These are phyloP conservation scores for Triops longicaudatus DNA, from an alignment of 1,140 invertebrate species.

Conservation along the genomic window DNA sequence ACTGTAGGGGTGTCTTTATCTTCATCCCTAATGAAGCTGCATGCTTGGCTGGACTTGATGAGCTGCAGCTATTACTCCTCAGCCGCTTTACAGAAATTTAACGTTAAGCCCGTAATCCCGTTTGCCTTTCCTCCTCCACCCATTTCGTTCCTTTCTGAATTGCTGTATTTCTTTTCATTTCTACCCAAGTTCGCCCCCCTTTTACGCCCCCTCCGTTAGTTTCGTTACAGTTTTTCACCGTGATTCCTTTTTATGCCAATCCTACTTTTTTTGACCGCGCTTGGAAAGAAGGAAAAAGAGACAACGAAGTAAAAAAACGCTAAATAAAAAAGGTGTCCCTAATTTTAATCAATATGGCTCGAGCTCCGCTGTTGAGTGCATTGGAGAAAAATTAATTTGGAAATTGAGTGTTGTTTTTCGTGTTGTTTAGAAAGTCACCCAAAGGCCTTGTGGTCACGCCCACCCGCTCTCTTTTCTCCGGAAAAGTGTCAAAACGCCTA, in stretches of 20 bases:
- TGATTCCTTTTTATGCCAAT: not conserved
- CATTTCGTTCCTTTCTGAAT: not conserved
- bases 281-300: not conserved
- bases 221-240: not conserved
- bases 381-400: not conserved
- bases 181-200: not conserved
- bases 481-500: too few relatives aligned
- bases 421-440: not conserved
- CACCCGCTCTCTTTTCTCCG: too few relatives aligned
- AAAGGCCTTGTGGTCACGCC: not conserved
- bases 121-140: not conserved
- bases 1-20: too few relatives aligned
- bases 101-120: not conserved
- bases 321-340: not conserved
- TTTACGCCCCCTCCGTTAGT: not conserved
- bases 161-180: not conserved
- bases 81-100: not conserved
- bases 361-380: not conserved
- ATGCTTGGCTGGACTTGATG: slow-evolving; percentile 11
- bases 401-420: not conserved
- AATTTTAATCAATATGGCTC: slow-evolving; percentile 11
- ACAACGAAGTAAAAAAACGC: not conserved
- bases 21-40: not conserved
- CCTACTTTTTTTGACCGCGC: not conserved
- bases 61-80: not conserved